Evolutionary conservation across 2,113 vertebrate genomes (phyloP), one percentile per base, ranked within the genome.

Genomic region (Nannobrachium achirus): DNA sequence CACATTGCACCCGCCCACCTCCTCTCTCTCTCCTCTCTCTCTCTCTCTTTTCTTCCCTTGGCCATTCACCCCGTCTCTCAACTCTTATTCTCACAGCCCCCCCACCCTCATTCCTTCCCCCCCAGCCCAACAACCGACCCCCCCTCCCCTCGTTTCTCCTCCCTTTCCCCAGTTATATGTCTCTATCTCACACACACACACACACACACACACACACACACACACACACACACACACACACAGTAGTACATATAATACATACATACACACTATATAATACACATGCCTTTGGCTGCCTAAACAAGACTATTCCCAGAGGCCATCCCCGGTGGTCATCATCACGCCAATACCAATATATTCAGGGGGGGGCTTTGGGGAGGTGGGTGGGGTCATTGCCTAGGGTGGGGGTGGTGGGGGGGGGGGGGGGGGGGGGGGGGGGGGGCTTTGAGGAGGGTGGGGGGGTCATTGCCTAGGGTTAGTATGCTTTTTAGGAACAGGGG

Each of bases 1-100:
- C 66, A 79, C 89, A 88, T 69, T 25, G 90, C 89, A 88, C 93
- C 93, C 93, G 86, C 92, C 94, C 92, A 91, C 87, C 91, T 90
- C 89, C 65, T 50, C 59, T 39, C 73, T 61, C 89, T 89, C 88
- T 50, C 33, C 1, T 62, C 52, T 18, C n/a, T 51, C 48, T 45
- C 56, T 48, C 19, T 13, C 20, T 38, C 52, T 33, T 40, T 20
- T 49, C 7, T 51, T 15, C 62, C 33, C 52, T n/a, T 52, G 63
- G 72, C 48, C 81, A 72, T 59, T 63, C 66, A 57, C 82, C 66
- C 58, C 71, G 53, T 67, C 63, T 38, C 51, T 15, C 3, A 52
- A 16, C 73, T 82, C 79, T 73, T 63, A 9, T 52, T 79, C 75
- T 77, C 66, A 62, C 55, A 74, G 78, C 79, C 74, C 65, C 63